Evolutionary conservation across 2,797 vertebrate species (phyloP).

Genomic region (Melanotaenia parkinsoni): DNA sequence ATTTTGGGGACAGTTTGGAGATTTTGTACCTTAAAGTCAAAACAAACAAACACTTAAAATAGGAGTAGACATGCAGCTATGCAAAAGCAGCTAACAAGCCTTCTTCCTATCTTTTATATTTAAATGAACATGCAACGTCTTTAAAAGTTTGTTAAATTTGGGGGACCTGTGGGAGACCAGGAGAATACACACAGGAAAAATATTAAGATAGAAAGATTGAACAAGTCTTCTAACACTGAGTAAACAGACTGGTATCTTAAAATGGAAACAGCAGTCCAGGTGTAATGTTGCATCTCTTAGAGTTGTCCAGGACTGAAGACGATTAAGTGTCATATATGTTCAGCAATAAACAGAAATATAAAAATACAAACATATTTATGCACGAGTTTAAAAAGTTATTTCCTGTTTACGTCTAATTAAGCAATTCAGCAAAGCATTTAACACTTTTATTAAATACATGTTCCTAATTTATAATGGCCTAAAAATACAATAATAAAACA

Average conservation of each 20-base stretch:
- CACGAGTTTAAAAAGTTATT: neutral
- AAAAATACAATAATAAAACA: neutral
- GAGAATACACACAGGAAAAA: neutral
- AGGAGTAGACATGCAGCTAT: neutral
- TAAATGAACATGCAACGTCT: neutral
- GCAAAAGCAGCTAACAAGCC: too few species aligned
- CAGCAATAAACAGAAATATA: neutral
- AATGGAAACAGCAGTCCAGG: slow-evolving; percentile 43
- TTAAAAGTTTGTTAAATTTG: neutral
- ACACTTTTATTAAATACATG: neutral
- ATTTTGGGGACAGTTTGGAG: neutral
- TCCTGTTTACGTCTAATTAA: too few species aligned
- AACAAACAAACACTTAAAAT: neutral
- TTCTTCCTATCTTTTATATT: neutral
- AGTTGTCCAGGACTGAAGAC: neutral
- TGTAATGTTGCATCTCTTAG: slow-evolving; percentile 43
- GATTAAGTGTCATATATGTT: neutral
- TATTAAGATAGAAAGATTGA: neutral
- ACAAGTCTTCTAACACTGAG: neutral
- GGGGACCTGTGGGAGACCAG: neutral
- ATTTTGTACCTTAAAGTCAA: neutral
- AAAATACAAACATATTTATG: too few species aligned
- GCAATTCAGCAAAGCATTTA: too few species aligned
- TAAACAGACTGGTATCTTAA: slow-evolving; percentile 30
- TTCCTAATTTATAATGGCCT: neutral